Percentiles rank a stretch among this genome's conserved stretches.
These are phyloP conservation scores for Drosophila demipolita DNA, from an alignment of 2,888 invertebrate species.

Conservation along the genomic window DNA sequence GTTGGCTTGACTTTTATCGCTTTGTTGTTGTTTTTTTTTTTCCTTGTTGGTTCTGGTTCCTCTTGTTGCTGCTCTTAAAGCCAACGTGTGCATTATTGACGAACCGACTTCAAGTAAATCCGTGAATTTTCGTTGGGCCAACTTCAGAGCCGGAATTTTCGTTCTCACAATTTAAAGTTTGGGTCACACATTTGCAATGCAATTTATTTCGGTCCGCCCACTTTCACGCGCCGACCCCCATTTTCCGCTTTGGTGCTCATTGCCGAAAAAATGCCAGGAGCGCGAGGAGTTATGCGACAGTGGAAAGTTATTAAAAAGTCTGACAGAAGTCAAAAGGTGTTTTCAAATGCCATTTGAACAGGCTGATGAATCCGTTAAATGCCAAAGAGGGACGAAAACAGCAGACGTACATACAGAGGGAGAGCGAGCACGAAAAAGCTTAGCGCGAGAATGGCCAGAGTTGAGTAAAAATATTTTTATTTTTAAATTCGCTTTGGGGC, in stretches of 20 bases:
- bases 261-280: slow-evolving; percentile 8
- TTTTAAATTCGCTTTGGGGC: slow-evolving; percentile 1
- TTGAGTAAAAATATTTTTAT: slow-evolving; percentile 22
- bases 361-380: slow-evolving; percentile 13
- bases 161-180: slow-evolving; percentile 6
- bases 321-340: slow-evolving; percentile 58
- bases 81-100: slow-evolving; percentile 16
- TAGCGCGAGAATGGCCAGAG: slow-evolving; percentile 18
- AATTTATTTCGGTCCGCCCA: slow-evolving; percentile 31
- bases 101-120: slow-evolving; percentile 9
- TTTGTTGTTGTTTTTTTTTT: slow-evolving; percentile 6
- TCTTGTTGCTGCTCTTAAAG: slow-evolving; percentile 37
- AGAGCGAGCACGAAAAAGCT: background rate
- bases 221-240: background rate
- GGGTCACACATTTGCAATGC: slow-evolving; percentile 41
- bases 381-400: background rate
- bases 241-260: background rate
- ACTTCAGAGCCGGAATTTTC: slow-evolving; percentile 13
- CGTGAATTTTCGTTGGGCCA: slow-evolving; percentile 4
- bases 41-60: background rate
- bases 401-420: background rate
- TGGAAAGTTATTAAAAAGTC: slow-evolving; percentile 73
- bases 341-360: slow-evolving; percentile 44
- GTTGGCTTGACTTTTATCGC: slow-evolving; percentile 43
- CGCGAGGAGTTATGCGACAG: slow-evolving; percentile 56